Evolutionary conservation across 2,113 vertebrate genomes (phyloP).

Genomic region (Polypterus senegalus): DNA sequence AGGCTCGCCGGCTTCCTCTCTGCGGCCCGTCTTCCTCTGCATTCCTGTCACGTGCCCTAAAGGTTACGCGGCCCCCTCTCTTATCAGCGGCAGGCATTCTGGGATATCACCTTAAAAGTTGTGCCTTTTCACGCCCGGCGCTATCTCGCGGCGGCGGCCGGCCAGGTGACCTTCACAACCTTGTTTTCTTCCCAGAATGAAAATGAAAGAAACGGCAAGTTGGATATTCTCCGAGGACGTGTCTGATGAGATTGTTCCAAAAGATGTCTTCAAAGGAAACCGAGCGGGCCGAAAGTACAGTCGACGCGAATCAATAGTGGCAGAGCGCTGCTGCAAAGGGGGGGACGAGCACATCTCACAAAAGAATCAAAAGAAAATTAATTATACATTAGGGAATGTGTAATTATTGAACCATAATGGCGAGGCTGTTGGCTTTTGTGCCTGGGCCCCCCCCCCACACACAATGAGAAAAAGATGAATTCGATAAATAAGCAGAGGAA

Average conservation of each 20-base stretch:
- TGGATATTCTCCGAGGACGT: slow-evolving; percentile 34
- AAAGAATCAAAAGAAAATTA: slow-evolving; percentile 43
- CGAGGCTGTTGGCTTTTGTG: slow-evolving; percentile 31
- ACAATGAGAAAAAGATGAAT: neutral
- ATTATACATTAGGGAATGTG: slow-evolving; percentile 35
- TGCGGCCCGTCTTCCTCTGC: slow-evolving; percentile 37
- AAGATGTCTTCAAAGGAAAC: slow-evolving; percentile 47
- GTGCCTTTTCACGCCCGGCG: slow-evolving; percentile 36
- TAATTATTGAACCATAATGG: slow-evolving; percentile 26
- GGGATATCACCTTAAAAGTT: slow-evolving; percentile 49
- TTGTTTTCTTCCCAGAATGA: slow-evolving; percentile 39
- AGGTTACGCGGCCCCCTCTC: slow-evolving; percentile 56
- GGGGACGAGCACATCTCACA: slow-evolving; percentile 33
- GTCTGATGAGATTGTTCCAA: slow-evolving; percentile 36
- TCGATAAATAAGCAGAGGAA: neutral
- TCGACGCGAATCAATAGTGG: slow-evolving; percentile 41
- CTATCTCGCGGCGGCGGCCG: slow-evolving; percentile 35
- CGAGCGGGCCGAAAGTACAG: slow-evolving; percentile 37
- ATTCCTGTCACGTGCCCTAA: slow-evolving; percentile 60
- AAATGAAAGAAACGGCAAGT: slow-evolving; percentile 30
- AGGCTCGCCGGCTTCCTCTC: slow-evolving; percentile 27
- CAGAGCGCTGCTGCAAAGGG: slow-evolving; percentile 20
- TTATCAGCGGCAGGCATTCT: slow-evolving; percentile 64
- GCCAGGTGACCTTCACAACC: slow-evolving; percentile 43
- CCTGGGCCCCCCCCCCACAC: neutral